Base-by-base conservation (phyloP, 2,113 vertebrate genomes). In the Aleadryas rufinucha region DNA sequence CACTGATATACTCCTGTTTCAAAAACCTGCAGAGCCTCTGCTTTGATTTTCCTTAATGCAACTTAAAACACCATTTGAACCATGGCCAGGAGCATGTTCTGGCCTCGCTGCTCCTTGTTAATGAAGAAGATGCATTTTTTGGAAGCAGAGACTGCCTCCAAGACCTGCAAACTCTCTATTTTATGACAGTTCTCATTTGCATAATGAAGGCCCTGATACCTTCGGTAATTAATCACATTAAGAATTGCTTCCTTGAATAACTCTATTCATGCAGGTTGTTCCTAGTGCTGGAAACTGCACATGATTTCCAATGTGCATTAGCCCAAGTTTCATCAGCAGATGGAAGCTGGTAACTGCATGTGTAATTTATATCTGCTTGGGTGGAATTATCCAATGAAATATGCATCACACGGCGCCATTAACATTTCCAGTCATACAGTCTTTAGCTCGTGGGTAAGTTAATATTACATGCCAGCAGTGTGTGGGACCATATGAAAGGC, bases 321-420 rank as follows among this genome's bases (percentile, higher is more conserved):
- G 87, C 82, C 95, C 82, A 30, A 80, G 92, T 95, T 96, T 94
- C 95, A 96, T 95, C 94, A 95, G 95, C 95, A 97, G 96, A 96
- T 96, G 95, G 96, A 93, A 96, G 95, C 95, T 88, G 95, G 95
- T 91, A 93, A 59, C 91, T 90, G 94, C 96, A 74, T 95, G 87
- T 91, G 95, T 97, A 97, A 97, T 96, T 97, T 94, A 92, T 96
- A 93, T 94, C 97, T 97, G 87, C 94, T 95, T 91, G 95, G 93
- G 84, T 93, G 94, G 94, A 95, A 97, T 96, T 96, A 94, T 53
- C 89, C 65, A 81, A 95, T 95, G 95, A 95, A 97, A 97, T 96
- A 97, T 96, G 96, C 96, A 96, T 95, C 76, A 54, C 81, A 26
- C 56, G 1, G 93, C 1, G 0, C 81, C 96, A 88, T 91, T 96